Percentiles rank a stretch among this genome's conserved stretches.
These are phyloP conservation scores for Halesus radiatus DNA, from an alignment of 1,140 invertebrate species.

Conservation along the genomic window DNA sequence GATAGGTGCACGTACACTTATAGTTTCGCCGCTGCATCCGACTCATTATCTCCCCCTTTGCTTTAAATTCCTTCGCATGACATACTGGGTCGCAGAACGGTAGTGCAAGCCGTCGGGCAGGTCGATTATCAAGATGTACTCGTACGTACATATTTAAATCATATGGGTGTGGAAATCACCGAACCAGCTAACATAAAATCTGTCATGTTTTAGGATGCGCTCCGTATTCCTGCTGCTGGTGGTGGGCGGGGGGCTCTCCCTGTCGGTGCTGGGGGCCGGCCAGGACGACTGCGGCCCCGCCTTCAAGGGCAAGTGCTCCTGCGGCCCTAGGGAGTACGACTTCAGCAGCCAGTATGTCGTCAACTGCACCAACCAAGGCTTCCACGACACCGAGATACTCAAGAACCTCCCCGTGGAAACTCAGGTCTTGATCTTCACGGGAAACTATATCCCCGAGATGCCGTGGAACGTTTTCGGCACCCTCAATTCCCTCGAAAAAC, in stretches of 20 bases:
- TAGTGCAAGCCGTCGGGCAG: too few species aligned
- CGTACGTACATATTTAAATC: too few species aligned
- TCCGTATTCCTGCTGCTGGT: slow-evolving; percentile 1
- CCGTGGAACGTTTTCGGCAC: slow-evolving; percentile 83
- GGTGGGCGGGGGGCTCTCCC: background rate
- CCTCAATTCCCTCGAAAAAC: slow-evolving; percentile 71
- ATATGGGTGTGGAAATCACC: too few species aligned
- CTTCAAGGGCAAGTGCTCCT: slow-evolving; percentile 71
- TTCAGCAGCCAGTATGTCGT: slow-evolving; percentile 74
- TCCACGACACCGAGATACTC: slow-evolving; percentile 73
- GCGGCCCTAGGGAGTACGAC: slow-evolving; percentile 71
- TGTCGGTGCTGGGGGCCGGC: background rate
- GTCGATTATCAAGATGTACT: too few species aligned
- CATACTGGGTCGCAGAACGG: too few species aligned
- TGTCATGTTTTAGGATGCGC: slow-evolving; percentile 20
- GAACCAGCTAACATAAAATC: background rate
- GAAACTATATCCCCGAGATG: slow-evolving; percentile 77
- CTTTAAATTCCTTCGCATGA: too few species aligned
- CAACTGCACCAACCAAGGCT: slow-evolving; percentile 79
- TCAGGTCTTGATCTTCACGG: slow-evolving; percentile 81
- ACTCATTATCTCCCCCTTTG: too few species aligned
- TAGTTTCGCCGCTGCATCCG: too few species aligned
- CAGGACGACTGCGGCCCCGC: slow-evolving; percentile 62
- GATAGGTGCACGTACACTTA: too few species aligned
- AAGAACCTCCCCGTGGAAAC: slow-evolving; percentile 76